Percentiles rank a stretch among this genome's conserved stretches.
Evolutionary conservation across 2,113 vertebrate species (phyloP).

Genomic region (Zapornia atra): DNA sequence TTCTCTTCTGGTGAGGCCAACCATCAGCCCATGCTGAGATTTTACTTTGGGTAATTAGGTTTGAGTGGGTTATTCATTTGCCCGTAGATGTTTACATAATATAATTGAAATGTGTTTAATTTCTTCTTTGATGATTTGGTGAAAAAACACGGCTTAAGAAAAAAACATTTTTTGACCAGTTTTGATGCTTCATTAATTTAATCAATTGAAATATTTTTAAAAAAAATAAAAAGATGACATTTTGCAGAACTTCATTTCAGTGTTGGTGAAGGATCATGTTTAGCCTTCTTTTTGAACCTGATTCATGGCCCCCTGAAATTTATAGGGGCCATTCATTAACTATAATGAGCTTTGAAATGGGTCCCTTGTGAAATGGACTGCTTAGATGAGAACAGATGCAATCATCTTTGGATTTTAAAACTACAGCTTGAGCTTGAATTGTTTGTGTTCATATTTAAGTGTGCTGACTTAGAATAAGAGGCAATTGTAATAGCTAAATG

Average conservation of each 20-base stretch:
- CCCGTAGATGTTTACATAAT: not conserved
- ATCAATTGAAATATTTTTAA: not conserved
- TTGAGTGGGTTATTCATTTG: not conserved
- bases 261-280: not conserved
- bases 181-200: not conserved
- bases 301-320: slow-evolving; percentile 46
- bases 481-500: not conserved
- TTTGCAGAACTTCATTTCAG: slow-evolving; percentile 8
- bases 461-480: slow-evolving; percentile 34
- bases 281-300: not conserved
- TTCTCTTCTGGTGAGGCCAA: not conserved
- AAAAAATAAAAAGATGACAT: slow-evolving; percentile 19
- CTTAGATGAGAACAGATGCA: slow-evolving; percentile 23
- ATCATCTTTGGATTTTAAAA: slow-evolving; percentile 42
- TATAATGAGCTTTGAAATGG: slow-evolving; percentile 32
- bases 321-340: slow-evolving; percentile 38
- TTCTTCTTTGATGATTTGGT: not conserved
- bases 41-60: not conserved
- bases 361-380: not conserved
- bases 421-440: not conserved
- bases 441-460: not conserved
- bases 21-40: not conserved
- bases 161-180: not conserved
- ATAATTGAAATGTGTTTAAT: not conserved
- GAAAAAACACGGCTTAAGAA: not conserved